phyloP scores from a whole-genome alignment of 1,140 invertebrate species.

The Microplitis demolitor region DNA sequence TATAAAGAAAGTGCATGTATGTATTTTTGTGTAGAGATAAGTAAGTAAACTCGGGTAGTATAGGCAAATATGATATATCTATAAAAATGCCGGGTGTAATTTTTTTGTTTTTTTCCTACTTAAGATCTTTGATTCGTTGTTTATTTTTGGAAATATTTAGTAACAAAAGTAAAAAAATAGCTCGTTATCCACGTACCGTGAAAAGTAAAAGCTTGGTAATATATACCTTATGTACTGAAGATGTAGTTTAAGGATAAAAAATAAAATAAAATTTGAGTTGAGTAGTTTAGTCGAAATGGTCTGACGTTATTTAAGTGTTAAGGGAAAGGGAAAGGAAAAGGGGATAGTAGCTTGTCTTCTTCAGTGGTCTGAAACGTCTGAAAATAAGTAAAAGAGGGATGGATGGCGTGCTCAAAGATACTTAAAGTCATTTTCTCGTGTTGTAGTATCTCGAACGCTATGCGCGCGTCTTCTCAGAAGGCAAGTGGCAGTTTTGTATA shows the following conservation, averaged over 20 bases:
- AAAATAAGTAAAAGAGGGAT: constrained; percentile 30
- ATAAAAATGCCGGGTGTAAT: constrained; percentile 7
- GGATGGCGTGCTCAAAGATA: constrained; percentile 52
- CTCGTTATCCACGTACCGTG: constrained; percentile 11
- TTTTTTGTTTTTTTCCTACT: no score
- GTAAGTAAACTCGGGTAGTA: neutral
- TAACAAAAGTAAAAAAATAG: neutral
- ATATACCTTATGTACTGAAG: neutral
- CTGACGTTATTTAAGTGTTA: neutral
- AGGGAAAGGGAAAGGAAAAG: neutral
- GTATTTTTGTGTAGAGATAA: neutral
- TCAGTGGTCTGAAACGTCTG: constrained; percentile 1
- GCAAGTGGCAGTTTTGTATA: constrained; percentile 39
- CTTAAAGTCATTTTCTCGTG: constrained; percentile 39
- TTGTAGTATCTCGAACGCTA: constrained; percentile 24
- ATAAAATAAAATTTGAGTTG: neutral
- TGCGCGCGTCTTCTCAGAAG: constrained; percentile 48
- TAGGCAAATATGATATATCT: neutral
- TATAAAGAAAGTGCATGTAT: constrained; percentile 40
- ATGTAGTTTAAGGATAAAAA: no score
- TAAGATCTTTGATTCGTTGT: constrained; percentile 17
- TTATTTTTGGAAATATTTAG: constrained; percentile 9
- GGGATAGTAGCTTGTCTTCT: constrained; percentile 1
- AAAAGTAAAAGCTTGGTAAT: constrained; percentile 25
- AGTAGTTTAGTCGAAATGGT: neutral